A percentile compares a stretch with the other conserved stretches of the same genome.
phyloP scores from a whole-genome alignment of 2,797 vertebrate species.

The Fistularia commersonii region DNA sequence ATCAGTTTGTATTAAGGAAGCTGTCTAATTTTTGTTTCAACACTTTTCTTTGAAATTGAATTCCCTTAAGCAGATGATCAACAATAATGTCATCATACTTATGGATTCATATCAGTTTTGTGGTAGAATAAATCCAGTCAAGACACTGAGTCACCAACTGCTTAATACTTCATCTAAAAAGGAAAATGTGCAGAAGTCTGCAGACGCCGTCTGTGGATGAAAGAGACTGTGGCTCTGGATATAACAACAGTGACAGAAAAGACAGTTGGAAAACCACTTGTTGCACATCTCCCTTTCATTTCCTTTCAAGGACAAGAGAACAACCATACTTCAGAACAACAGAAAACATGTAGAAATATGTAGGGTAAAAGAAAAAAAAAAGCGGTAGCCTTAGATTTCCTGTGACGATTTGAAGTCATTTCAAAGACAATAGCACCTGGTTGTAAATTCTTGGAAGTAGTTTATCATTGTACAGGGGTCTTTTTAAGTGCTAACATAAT shows the following conservation, averaged over 20 bases:
- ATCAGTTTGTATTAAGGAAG: too few relatives aligned
- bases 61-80: neutral
- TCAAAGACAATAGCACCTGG: too few relatives aligned
- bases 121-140: conserved; percentile 1
- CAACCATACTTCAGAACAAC: conserved; percentile 6
- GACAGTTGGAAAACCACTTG: conserved; percentile 8
- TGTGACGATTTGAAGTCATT: too few relatives aligned
- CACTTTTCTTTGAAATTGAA: too few relatives aligned
- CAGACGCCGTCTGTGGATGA: conserved; percentile 1
- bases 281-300: conserved; percentile 33
- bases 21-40: neutral
- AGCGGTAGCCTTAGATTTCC: too few relatives aligned
- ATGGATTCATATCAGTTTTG: conserved; percentile 3
- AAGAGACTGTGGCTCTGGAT: conserved; percentile 4
- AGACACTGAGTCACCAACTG: conserved; percentile 7
- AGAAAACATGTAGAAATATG: neutral
- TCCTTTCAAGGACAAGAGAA: conserved; percentile 42
- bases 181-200: conserved; percentile 3
- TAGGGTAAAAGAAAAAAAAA: too few relatives aligned
- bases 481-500: too few relatives aligned
- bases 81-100: conserved; percentile 9
- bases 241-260: conserved; percentile 4
- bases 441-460: too few relatives aligned
- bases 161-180: conserved; percentile 4
- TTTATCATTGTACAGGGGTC: too few relatives aligned